Evolutionary conservation across 2,888 invertebrate species (phyloP), one percentile per base, ranked within the genome.

Genomic region (Polietes domitor): DNA sequence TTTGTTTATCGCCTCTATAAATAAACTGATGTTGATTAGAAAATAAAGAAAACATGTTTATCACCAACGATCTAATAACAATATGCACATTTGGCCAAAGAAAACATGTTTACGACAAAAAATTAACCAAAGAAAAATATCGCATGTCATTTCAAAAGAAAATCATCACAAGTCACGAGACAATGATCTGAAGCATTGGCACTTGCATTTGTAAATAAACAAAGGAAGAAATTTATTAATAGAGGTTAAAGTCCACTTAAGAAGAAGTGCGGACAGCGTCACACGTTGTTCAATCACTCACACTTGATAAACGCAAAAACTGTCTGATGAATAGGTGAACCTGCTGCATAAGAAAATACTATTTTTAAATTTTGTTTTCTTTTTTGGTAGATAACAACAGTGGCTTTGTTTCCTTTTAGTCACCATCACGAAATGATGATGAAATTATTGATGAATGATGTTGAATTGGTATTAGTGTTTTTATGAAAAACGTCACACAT

Each of bases 381-480:
- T 55, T 72, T 73, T 61, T 72, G n/a, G 26, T 15, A 17, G 73
- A 47, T 73, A 73, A 73, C 73, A 73, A 73, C 73, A 73, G 58
- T 73, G 73, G 43, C 26, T 15, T 0, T 21, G 19, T 21, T 58
- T 24, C n/a, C 21, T n/a, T 37, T 50, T 17, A 70, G 26, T 50
- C 47, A 32, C 32, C 55, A 21, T 15, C 55, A 21, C 5, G 12
- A 24, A 21, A 37, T 37, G 19, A 37, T 72, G 58, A 58, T 73
- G 72, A 73, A 73, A 73, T 73, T 53, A 32, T n/a, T 2, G 15
- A 63, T 21, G 5, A 10, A 37, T 43, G 47, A 47, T 47, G 41
- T 12, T 47, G 9, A 32, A 32, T 50, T 71, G 32, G 71, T 0
- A 21, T 50, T 71, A 17, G 17, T 71, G 26, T 26, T 50, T 70